Evolutionary conservation across 2,888 invertebrate species (phyloP), one percentile per base, ranked within the genome.

Genomic region (Sphaeridia pumilis): DNA sequence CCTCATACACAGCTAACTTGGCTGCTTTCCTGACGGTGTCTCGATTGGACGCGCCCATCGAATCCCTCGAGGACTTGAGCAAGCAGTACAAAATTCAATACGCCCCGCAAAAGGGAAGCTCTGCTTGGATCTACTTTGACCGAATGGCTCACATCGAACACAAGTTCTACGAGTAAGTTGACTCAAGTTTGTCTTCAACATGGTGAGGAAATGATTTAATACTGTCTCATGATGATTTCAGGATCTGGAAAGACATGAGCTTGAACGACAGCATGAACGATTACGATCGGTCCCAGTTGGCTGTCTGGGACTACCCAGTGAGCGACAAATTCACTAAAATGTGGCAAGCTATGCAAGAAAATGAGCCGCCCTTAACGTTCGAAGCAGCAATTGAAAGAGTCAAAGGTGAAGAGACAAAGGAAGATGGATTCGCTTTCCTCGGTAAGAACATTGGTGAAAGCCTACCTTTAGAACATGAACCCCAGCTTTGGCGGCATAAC

Each of bases 241-340:
- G 90, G 65, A 94, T 95, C 64, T 97, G 97, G 97, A 95, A 95
- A 69, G 89, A 93, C 66, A 90, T 97, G 86, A 92, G 92, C 31
- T 73, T 97, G 22, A 92, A 95, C 70, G 94, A 95, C 71, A 90
- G 88, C 49, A 71, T 95, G 47, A 81, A 83, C 22, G 87, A 90
- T 54, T 79, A 88, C 3, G 92, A 95, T 68, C 76, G 94, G 27
- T 87, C 94, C 0, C 88, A 93, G 70, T 71, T 95, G 17, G 95
- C 97, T 0, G 97, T 97, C 0, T 97, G 95, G 95, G 95, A 97
- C 70, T 97, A 97, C 70, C 97, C 97, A 0, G 93, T 97, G 0
- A 92, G 92, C 67, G 94, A 97, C 72, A 95, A 92, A 68, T 97
- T 92, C 71, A 95, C 93, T 36, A 97, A 95, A 73, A 93, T 98